phyloP scores from a whole-genome alignment of 2,888 invertebrate genomes.

The Pseudolycoriella hygida region DNA sequence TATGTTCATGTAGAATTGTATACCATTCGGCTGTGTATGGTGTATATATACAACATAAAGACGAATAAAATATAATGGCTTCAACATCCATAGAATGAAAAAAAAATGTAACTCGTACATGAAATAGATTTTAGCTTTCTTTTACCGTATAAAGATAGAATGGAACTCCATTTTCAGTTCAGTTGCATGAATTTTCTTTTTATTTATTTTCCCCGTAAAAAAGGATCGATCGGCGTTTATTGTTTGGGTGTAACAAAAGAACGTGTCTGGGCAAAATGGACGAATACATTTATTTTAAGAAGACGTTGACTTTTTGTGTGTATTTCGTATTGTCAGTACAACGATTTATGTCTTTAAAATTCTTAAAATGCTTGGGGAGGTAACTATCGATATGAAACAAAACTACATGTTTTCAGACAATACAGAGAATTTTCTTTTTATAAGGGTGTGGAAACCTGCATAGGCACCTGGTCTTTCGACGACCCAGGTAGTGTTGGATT shows the following conservation, averaged over 20 bases:
- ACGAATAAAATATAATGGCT: constrained; percentile 1
- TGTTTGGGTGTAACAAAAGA: constrained; percentile 13
- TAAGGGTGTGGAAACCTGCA: too few relatives aligned
- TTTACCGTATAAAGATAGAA: background rate
- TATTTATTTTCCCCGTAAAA: constrained; percentile 3
- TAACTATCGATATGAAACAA: too few relatives aligned
- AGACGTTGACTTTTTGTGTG: constrained; percentile 20
- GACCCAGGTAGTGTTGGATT: too few relatives aligned
- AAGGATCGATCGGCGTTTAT: constrained; percentile 11
- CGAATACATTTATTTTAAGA: constrained; percentile 1
- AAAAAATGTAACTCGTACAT: background rate
- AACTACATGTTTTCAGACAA: too few relatives aligned
- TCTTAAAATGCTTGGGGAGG: too few relatives aligned
- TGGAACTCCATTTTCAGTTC: background rate
- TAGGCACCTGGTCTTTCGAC: too few relatives aligned
- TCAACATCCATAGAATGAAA: background rate
- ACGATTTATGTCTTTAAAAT: too few relatives aligned
- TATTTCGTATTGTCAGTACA: too few relatives aligned
- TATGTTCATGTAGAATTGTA: too few relatives aligned
- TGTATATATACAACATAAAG: background rate
- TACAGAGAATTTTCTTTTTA: too few relatives aligned
- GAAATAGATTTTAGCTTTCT: background rate
- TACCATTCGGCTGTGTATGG: too few relatives aligned
- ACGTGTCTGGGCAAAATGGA: constrained; percentile 3
- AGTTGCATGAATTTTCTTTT: background rate